These are phyloP conservation scores for Pogona vitticeps DNA, from an alignment of 2,113 vertebrate species.

Conservation along the genomic window DNA sequence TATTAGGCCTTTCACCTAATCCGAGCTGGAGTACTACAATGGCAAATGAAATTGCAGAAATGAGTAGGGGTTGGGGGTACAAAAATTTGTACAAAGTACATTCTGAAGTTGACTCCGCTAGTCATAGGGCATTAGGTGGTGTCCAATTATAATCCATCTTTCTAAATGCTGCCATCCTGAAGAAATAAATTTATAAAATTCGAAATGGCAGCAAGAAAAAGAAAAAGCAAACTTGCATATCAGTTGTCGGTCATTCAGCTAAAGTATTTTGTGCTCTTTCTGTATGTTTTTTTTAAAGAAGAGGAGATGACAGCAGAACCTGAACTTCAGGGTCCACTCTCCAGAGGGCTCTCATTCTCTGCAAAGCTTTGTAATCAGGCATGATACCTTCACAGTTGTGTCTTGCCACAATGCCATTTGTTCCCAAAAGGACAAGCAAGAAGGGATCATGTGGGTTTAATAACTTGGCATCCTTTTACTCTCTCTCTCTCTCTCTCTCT, in stretches of 20 bases:
- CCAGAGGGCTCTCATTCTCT: background rate
- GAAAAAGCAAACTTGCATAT: background rate
- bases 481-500: too few relatives aligned
- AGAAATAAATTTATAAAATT: background rate
- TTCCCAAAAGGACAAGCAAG: background rate
- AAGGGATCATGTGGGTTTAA: background rate
- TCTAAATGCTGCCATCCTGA: background rate
- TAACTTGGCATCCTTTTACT: background rate
- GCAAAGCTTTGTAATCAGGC: background rate
- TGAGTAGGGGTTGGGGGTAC: too few relatives aligned
- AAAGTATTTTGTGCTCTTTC: background rate
- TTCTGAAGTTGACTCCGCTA: background rate
- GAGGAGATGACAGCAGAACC: background rate
- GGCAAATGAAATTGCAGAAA: too few relatives aligned
- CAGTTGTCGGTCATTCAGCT: background rate
- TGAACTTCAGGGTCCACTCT: background rate
- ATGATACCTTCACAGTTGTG: background rate
- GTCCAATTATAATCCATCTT: background rate
- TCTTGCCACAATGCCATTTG: background rate
- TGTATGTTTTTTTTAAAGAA: background rate
- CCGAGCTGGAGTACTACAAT: too few relatives aligned
- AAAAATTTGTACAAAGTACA: background rate
- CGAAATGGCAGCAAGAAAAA: background rate
- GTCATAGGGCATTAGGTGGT: background rate
- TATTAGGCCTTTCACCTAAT: background rate